phyloP scores from a whole-genome alignment of 2,113 vertebrate genomes.

The Nibea albiflora region DNA sequence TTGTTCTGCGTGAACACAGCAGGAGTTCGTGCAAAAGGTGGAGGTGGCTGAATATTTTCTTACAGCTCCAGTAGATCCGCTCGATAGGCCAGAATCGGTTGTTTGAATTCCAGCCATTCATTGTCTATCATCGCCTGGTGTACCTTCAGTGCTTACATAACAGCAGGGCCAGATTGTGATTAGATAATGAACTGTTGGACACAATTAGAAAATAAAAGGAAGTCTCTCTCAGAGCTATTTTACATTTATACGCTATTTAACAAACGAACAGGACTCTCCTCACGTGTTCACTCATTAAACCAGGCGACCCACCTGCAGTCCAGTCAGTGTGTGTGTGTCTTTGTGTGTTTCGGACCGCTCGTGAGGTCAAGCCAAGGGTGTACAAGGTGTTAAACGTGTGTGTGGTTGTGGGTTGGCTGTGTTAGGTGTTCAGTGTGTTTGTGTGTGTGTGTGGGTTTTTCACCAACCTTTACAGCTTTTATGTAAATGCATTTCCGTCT shows the following conservation, averaged over 20 bases:
- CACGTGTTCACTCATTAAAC: not conserved
- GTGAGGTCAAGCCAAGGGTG: too few species aligned
- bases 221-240: too few species aligned
- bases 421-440: too few species aligned
- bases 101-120: conserved; percentile 9
- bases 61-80: not conserved
- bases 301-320: not conserved
- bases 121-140: conserved; percentile 30
- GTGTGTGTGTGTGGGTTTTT: too few species aligned
- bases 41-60: conserved; percentile 8
- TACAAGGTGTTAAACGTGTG: too few species aligned
- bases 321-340: not conserved
- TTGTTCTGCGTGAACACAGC: not conserved
- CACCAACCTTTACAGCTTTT: not conserved
- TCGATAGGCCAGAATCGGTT: conserved; percentile 2
- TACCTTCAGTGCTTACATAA: conserved; percentile 21
- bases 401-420: too few species aligned
- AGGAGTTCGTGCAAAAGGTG: conserved; percentile 30
- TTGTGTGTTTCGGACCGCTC: too few species aligned
- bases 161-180: not conserved
- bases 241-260: not conserved
- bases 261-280: not conserved
- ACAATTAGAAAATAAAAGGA: not conserved
- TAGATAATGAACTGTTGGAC: not conserved
- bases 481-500: too few species aligned